Conservation (phyloP, 2,888 invertebrate genomes). For the Cheilosia vulpina region DNA sequence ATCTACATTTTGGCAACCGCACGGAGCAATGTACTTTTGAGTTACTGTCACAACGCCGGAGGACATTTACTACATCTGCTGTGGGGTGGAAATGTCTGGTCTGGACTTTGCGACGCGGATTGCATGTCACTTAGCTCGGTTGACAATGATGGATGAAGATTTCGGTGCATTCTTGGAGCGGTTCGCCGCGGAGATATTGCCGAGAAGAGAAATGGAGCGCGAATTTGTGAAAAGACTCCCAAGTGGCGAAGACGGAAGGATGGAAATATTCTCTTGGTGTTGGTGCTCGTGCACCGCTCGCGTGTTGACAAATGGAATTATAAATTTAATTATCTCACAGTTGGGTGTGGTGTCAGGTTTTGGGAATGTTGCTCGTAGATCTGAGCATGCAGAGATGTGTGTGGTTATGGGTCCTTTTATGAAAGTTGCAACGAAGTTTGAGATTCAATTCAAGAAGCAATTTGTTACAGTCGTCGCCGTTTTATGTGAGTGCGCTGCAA, state of each 20-base stretch:
- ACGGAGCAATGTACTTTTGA: constrained; percentile 52
- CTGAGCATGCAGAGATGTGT: not conserved
- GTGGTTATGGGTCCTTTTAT: not conserved
- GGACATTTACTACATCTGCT: constrained; percentile 48
- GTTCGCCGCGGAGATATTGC: no score
- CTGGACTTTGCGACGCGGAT: constrained; percentile 55
- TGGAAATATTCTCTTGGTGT: constrained; percentile 19
- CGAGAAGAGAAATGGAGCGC: constrained; percentile 23
- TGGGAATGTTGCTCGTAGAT: not conserved
- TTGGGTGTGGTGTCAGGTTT: constrained; percentile 1
- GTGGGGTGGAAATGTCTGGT: constrained; percentile 34
- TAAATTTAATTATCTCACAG: constrained; percentile 68
- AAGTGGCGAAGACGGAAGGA: constrained; percentile 37
- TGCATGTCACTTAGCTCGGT: constrained; percentile 52
- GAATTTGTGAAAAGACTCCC: constrained; percentile 46
- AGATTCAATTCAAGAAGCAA: constrained; percentile 28
- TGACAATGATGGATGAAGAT: constrained; percentile 74
- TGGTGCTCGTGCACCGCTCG: constrained; percentile 18
- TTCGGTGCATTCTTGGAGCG: constrained; percentile 63
- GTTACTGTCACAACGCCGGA: constrained; percentile 36
- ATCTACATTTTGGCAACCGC: not conserved
- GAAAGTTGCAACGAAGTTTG: constrained; percentile 10
- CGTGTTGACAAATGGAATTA: constrained; percentile 67
- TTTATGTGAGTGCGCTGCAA: not conserved
- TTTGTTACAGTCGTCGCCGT: constrained; percentile 10